Percentiles rank a stretch among this genome's conserved stretches.
Evolutionary conservation across 2,797 vertebrate species (phyloP).

Genomic region (Fistularia commersonii): DNA sequence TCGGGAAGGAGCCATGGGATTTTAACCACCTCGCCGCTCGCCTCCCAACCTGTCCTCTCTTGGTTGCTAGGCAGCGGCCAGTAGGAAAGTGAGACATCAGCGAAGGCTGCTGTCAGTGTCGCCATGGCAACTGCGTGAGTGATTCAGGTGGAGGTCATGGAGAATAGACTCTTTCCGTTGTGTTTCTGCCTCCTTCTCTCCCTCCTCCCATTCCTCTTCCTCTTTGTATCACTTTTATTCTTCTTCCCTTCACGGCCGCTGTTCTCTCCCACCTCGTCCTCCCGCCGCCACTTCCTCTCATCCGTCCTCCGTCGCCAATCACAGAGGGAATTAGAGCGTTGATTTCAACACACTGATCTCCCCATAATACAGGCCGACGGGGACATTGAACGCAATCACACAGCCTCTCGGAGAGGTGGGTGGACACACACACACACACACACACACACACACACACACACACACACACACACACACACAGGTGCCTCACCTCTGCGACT

Average conservation of each 20-base stretch:
- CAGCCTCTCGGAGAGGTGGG: conserved; percentile 33
- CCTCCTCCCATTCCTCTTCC: conserved; percentile 7
- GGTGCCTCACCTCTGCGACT: conserved; percentile 73
- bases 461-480: conserved; percentile 27
- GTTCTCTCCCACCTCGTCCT: conserved; percentile 29
- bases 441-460: too few relatives aligned
- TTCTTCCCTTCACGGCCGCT: conserved; percentile 12
- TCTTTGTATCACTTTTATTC: conserved; percentile 18
- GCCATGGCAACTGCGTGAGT: conserved; percentile 75
- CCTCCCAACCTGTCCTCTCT: conserved; percentile 49
- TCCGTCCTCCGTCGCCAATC: conserved; percentile 47
- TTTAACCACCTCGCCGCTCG: conserved; percentile 23
- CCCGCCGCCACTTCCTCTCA: conserved; percentile 33
- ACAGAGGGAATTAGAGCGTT: conserved; percentile 45
- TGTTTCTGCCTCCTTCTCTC: conserved; percentile 30
- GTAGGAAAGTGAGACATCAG: conserved; percentile 59
- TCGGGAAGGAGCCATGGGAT: conserved; percentile 34
- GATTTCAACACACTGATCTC: conserved; percentile 48
- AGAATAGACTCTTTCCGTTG: conserved; percentile 49
- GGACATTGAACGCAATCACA: conserved; percentile 53
- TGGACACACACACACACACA: conserved; percentile 27
- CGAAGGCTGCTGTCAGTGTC: conserved; percentile 70
- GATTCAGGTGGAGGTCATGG: conserved; percentile 73
- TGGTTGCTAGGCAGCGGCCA: conserved; percentile 76
- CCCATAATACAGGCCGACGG: conserved; percentile 48